Conservation (phyloP, 1,140 invertebrate genomes). For the Goniozus legneri region DNA sequence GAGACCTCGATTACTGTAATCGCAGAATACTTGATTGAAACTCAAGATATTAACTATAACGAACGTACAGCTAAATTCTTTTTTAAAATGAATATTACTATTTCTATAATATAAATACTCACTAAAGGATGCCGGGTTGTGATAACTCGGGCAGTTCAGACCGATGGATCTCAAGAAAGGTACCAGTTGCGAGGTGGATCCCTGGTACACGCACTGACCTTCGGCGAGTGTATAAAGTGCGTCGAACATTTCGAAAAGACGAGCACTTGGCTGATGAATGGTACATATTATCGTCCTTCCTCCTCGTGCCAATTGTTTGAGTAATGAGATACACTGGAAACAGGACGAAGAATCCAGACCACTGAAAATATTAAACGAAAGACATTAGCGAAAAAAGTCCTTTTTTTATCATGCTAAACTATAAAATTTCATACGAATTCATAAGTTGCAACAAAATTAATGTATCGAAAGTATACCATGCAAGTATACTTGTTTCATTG, state of each 20-base stretch:
- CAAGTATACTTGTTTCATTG: neutral
- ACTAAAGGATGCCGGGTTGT: conserved; percentile 95
- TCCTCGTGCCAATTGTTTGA: conserved; percentile 84
- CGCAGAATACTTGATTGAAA: neutral
- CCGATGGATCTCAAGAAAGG: conserved; percentile 80
- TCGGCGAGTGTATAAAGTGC: conserved; percentile 90
- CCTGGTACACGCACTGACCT: conserved; percentile 92
- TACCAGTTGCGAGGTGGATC: conserved; percentile 78
- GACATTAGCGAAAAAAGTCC: too few species aligned
- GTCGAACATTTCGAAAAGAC: conserved; percentile 96
- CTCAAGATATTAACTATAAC: neutral
- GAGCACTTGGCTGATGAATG: conserved; percentile 95
- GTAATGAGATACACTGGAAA: conserved; percentile 85
- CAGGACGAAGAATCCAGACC: conserved; percentile 92
- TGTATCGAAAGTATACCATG: neutral
- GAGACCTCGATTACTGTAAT: conserved; percentile 84
- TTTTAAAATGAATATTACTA: neutral
- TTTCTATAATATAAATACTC: conserved; percentile 30
- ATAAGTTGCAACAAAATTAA: too few species aligned
- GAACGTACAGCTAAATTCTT: too few species aligned
- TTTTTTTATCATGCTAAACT: too few species aligned
- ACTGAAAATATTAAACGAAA: too few species aligned
- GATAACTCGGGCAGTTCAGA: conserved; percentile 89
- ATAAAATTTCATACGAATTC: too few species aligned
- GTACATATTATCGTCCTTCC: conserved; percentile 95